Conservation (phyloP, 2,888 invertebrate species). For the Hypena proboscidalis region DNA sequence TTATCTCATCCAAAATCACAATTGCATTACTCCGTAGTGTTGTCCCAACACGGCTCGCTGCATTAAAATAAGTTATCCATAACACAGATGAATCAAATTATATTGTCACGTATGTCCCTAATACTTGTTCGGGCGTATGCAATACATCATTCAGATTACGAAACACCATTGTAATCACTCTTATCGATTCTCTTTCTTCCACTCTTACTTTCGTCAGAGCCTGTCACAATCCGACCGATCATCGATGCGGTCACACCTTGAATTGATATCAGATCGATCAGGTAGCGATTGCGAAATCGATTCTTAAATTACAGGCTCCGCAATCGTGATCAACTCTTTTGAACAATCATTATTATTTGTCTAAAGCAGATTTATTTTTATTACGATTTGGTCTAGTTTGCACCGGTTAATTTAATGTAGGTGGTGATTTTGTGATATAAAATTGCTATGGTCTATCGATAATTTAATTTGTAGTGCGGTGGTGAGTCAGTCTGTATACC, state of each 20-base stretch:
- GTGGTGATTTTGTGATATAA: constrained; percentile 25
- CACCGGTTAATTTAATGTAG: constrained; percentile 16
- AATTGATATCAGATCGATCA: constrained; percentile 64
- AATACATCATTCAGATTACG: constrained; percentile 59
- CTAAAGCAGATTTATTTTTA: constrained; percentile 39
- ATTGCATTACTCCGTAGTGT: neutral
- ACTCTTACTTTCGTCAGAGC: constrained; percentile 68
- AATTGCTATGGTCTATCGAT: constrained; percentile 7
- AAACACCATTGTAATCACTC: constrained; percentile 62
- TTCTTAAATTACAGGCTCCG: constrained; percentile 40
- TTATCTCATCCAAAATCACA: neutral
- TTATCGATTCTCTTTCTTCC: constrained; percentile 58
- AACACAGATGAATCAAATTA: constrained; percentile 59
- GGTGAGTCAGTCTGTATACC: constrained; percentile 4
- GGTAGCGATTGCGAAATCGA: constrained; percentile 53
- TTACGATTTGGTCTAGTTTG: constrained; percentile 18
- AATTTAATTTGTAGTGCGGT: constrained; percentile 11
- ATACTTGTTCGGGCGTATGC: constrained; percentile 55
- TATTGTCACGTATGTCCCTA: constrained; percentile 64
- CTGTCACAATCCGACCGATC: constrained; percentile 61
- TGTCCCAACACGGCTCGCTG: constrained; percentile 15
- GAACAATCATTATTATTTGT: constrained; percentile 48
- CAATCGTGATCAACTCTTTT: constrained; percentile 49
- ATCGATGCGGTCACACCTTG: constrained; percentile 63
- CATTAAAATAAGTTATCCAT: constrained; percentile 31